phyloP scores from a whole-genome alignment of 37 sponge, comb jelly and placozoan species.

The Crambe crambe region DNA sequence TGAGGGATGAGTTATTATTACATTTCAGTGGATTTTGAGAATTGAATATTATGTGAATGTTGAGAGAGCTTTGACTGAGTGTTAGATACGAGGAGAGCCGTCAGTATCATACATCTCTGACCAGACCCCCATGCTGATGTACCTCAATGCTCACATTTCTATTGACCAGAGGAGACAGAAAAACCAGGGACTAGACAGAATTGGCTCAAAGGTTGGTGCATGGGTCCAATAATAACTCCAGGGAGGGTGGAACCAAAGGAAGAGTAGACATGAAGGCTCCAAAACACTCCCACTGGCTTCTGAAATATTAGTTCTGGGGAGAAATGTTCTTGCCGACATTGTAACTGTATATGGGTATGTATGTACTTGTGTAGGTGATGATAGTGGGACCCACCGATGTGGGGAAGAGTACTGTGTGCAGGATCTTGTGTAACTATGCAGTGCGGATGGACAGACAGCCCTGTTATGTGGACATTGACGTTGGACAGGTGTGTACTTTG shows the following conservation, averaged over 20 bases:
- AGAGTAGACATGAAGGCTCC: too few relatives aligned
- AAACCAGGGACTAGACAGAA: conserved; percentile 51
- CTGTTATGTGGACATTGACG: conserved; percentile 84
- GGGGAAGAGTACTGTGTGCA: conserved; percentile 92
- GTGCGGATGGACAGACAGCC: conserved; percentile 81
- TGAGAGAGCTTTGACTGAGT: not conserved
- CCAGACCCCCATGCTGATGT: conserved; percentile 92
- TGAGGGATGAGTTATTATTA: too few relatives aligned
- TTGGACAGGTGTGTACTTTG: conserved; percentile 73
- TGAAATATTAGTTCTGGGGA: not conserved
- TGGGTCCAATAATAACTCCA: too few relatives aligned
- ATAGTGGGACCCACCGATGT: conserved; percentile 91
- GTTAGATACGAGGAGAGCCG: conserved; percentile 69
- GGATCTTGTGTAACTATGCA: conserved; percentile 85
- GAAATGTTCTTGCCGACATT: not conserved
- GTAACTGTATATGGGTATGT: not conserved
- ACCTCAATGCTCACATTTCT: conserved; percentile 85
- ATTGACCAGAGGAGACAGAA: conserved; percentile 80
- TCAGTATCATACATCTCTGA: conserved; percentile 70
- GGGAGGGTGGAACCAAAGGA: too few relatives aligned
- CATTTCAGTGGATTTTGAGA: too few relatives aligned
- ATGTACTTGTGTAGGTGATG: conserved; percentile 58
- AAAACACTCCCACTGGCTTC: too few relatives aligned
- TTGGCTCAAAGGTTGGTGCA: conserved; percentile 72
- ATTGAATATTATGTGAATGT: too few relatives aligned